Evolutionary conservation across 1,140 invertebrate genomes (phyloP).

Genomic region (Drosophila saltans): DNA sequence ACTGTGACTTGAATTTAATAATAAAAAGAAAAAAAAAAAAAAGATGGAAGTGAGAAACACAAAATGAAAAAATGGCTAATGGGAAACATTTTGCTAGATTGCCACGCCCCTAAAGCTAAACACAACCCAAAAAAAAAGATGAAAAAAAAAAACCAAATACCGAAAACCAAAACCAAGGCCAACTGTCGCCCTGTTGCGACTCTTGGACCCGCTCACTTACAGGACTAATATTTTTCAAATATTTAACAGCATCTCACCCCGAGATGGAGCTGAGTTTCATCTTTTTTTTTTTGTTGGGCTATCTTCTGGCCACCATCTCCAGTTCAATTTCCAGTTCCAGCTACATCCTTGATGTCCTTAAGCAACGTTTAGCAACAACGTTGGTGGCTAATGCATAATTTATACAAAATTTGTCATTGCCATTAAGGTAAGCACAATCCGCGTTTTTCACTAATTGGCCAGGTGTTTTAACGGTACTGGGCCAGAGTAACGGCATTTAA

Average conservation of each 20-base stretch:
- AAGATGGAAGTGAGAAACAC: conserved; percentile 61
- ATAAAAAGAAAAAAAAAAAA: conserved; percentile 58
- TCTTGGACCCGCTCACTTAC: conserved; percentile 26
- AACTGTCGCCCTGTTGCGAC: conserved; percentile 40
- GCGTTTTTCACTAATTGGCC: conserved; percentile 67
- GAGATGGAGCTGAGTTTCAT: conserved; percentile 5
- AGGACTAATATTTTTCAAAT: conserved; percentile 70
- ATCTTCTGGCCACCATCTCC: conserved; percentile 16
- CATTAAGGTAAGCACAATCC: conserved; percentile 52
- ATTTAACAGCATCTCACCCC: conserved; percentile 62
- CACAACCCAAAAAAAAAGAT: conserved; percentile 8
- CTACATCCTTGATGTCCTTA: conserved; percentile 11
- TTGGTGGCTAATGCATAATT: conserved; percentile 70
- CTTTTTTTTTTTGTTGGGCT: not conserved
- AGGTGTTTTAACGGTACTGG: conserved; percentile 42
- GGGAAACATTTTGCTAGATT: conserved; percentile 61
- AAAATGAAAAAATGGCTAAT: conserved; percentile 55
- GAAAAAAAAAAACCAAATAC: too few relatives aligned
- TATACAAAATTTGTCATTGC: conserved; percentile 78
- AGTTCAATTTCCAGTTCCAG: not conserved
- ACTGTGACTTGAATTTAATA: conserved; percentile 79
- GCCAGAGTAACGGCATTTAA: not conserved
- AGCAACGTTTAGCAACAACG: conserved; percentile 39
- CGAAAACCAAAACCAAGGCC: conserved; percentile 17
- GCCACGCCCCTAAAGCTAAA: conserved; percentile 31